Evolutionary conservation across 2,888 invertebrate species (phyloP).

Genomic region (Hydropsyche betteni): DNA sequence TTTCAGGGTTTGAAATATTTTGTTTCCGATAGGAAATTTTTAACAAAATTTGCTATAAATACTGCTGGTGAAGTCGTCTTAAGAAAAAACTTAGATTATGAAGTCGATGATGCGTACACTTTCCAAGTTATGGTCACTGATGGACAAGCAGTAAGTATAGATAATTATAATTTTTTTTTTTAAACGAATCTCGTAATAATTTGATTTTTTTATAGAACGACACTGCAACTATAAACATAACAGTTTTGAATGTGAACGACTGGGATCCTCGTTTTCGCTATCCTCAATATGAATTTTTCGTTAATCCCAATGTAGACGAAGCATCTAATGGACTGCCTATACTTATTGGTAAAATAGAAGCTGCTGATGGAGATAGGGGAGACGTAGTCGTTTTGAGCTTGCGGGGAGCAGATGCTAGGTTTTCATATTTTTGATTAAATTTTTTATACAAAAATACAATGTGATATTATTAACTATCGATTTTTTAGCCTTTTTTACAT

Average conservation of each 20-base stretch:
- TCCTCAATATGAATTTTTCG: slow-evolving; percentile 85
- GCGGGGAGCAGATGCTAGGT: slow-evolving; percentile 75
- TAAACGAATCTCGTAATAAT: neutral
- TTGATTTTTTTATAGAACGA: slow-evolving; percentile 73
- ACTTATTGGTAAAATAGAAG: slow-evolving; percentile 76
- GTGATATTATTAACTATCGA: neutral
- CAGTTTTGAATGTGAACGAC: slow-evolving; percentile 88
- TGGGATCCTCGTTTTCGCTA: slow-evolving; percentile 93
- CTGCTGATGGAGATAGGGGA: slow-evolving; percentile 85
- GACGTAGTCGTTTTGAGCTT: slow-evolving; percentile 79
- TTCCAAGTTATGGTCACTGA: slow-evolving; percentile 87
- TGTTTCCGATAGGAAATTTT: slow-evolving; percentile 77
- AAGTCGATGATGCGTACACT: slow-evolving; percentile 73
- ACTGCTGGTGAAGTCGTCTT: slow-evolving; percentile 82
- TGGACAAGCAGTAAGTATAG: slow-evolving; percentile 70
- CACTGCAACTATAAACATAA: slow-evolving; percentile 81
- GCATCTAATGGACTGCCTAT: slow-evolving; percentile 57
- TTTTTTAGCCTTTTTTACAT: slow-evolving; percentile 70
- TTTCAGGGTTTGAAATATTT: slow-evolving; percentile 70
- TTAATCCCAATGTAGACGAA: slow-evolving; percentile 54
- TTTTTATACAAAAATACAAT: slow-evolving; percentile 55
- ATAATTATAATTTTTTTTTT: neutral
- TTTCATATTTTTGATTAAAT: slow-evolving; percentile 35
- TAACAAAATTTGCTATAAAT: slow-evolving; percentile 80
- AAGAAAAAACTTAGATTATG: slow-evolving; percentile 80